Evolutionary conservation across 2,888 invertebrate species (phyloP), one percentile per base, ranked within the genome.

Genomic region (Itoplectis maculator): DNA sequence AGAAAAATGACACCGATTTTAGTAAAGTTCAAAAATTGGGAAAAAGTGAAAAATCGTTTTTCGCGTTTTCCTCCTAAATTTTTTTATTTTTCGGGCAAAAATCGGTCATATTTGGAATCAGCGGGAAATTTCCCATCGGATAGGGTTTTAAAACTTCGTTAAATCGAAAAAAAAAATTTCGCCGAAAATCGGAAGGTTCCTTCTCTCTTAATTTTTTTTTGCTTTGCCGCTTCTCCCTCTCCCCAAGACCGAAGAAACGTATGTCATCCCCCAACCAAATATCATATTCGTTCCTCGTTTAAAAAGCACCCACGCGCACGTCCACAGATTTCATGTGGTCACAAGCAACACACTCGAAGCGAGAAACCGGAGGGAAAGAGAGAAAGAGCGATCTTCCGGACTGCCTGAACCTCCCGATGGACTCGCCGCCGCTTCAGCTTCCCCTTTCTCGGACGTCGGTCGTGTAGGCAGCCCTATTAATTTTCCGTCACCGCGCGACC

Each of bases 211-310:
- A 29, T 29, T 29, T 29, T 29, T 29, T 29, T 29, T 5, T 5
- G 2, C 29, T 29, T 5, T 5, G 29, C 29, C 29, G 15, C 75
- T 63, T 45, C 20, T 49, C 51, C 18, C 15, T 72, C 65, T 72
- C 47, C 51, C 61, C 42, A 81, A 72, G 70, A 54, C 66, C 65
- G 49, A 63, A 18, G 51, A 66, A 65, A 72, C 68, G 69, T 63
- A 49, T 45, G 29, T 29, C 3, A 29, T 29, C 29, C 63, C 77
- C 42, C 77, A 15, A 20, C 15, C 0, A 2, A 40, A 42, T 6
- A 54, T 72, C 65, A 23, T 42, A 56, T 74, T 79, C 49, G 56
- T 61, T 79, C 74, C 73, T 73, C 79, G 18, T 68, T 73, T 68
- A 73, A 73, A 73, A 49, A 11, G 56, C 66, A 49, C 9, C 56